Percentiles rank a stretch among this genome's conserved stretches.
Conservation (phyloP, 2,797 vertebrate genomes). For the Pipistrellus pipistrellus region DNA sequence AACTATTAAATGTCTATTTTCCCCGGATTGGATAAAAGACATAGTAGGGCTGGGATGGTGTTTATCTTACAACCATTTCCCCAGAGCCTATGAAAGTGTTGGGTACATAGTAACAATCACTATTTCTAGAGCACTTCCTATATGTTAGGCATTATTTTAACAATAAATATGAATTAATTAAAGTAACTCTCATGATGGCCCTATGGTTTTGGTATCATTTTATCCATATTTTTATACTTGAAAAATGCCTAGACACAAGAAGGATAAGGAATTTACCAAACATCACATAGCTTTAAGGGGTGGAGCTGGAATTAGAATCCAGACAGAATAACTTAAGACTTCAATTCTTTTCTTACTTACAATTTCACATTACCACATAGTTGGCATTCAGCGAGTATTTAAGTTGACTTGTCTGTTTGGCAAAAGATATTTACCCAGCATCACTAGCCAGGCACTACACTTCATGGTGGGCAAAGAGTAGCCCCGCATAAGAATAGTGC, state of each 20-base stretch:
- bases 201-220: not conserved
- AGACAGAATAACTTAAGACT: not conserved
- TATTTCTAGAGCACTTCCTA: not conserved
- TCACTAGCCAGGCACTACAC: not conserved
- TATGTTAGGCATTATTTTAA: not conserved
- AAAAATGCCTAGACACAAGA: not conserved
- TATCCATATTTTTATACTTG: not conserved
- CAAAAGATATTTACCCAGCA: slow-evolving; percentile 3
- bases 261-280: not conserved
- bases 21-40: not conserved
- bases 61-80: not conserved
- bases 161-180: not conserved
- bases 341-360: slow-evolving; percentile 35
- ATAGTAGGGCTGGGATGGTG: not conserved
- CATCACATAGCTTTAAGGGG: not conserved
- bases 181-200: not conserved
- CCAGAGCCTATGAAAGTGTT: not conserved
- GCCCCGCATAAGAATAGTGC: not conserved
- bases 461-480: not conserved
- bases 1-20: not conserved
- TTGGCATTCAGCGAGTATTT: not conserved
- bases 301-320: not conserved
- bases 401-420: not conserved
- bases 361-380: not conserved
- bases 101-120: not conserved